These are phyloP conservation scores for Melanophora roralis DNA, from an alignment of 2,888 invertebrate species.

Conservation along the genomic window DNA sequence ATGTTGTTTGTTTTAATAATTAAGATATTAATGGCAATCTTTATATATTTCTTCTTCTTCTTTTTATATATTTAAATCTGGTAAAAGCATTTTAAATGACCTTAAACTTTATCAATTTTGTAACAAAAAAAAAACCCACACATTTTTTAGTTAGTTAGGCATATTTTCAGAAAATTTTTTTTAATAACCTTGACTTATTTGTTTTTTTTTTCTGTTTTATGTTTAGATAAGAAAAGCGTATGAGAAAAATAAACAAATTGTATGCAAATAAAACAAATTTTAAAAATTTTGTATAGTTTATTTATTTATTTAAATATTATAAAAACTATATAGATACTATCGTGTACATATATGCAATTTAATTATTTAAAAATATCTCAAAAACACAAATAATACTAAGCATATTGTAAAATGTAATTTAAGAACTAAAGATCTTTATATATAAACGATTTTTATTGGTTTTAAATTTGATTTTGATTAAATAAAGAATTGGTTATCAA, in stretches of 20 bases:
- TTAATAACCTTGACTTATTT: constrained; percentile 47
- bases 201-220: constrained; percentile 10
- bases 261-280: no score
- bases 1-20: constrained; percentile 25
- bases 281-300: no score
- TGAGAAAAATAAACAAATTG: neutral
- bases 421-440: no score
- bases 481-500: no score
- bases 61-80: neutral
- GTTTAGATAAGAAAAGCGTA: neutral
- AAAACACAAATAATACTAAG: no score
- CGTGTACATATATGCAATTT: no score
- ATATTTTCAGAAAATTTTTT: constrained; percentile 35
- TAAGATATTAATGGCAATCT: constrained; percentile 2
- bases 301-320: no score
- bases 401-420: no score
- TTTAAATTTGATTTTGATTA: no score
- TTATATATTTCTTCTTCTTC: neutral
- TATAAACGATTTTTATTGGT: no score
- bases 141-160: neutral
- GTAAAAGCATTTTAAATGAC: neutral
- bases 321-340: no score
- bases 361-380: no score
- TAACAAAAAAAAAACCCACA: constrained; percentile 7
- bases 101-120: constrained; percentile 41